Evolutionary conservation across 1,140 invertebrate species (phyloP).

Genomic region (Drosophila bifasciata): DNA sequence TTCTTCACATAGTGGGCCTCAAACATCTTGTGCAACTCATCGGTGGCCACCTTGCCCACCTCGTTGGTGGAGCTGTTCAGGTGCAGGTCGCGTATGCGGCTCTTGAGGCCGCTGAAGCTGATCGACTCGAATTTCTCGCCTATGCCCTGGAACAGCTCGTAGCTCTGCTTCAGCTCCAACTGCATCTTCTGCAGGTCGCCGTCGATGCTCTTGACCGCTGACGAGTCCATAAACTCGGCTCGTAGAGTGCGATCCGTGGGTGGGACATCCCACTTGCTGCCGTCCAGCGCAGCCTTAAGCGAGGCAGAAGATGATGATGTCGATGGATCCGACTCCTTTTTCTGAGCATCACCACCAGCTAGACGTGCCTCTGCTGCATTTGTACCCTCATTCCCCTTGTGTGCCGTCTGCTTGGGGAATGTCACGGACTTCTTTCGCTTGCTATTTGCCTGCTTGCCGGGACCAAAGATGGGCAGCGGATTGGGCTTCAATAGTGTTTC

Average conservation of each 20-base stretch:
- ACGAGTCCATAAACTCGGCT: conserved; percentile 48
- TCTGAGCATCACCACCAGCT: not conserved
- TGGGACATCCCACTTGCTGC: not conserved
- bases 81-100: conserved; percentile 70
- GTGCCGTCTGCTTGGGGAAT: conserved; percentile 9
- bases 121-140: conserved; percentile 69
- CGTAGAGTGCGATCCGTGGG: conserved; percentile 16
- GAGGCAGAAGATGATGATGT: conserved; percentile 20
- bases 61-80: conserved; percentile 47
- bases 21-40: conserved; percentile 62
- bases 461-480: conserved; percentile 34
- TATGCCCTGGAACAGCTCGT: conserved; percentile 71
- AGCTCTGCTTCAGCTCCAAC: conserved; percentile 63
- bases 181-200: conserved; percentile 74
- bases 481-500: conserved; percentile 56
- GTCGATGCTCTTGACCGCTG: conserved; percentile 51
- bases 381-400: not conserved
- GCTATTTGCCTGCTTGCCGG: not conserved
- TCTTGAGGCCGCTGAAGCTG: conserved; percentile 59
- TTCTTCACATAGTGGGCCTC: conserved; percentile 60
- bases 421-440: conserved; percentile 7
- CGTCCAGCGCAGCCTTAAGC: not conserved
- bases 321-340: not conserved
- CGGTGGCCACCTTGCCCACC: conserved; percentile 34
- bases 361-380: not conserved